phyloP scores from a whole-genome alignment of 1,140 invertebrate genomes.

The Akabosia matsudoensis region DNA sequence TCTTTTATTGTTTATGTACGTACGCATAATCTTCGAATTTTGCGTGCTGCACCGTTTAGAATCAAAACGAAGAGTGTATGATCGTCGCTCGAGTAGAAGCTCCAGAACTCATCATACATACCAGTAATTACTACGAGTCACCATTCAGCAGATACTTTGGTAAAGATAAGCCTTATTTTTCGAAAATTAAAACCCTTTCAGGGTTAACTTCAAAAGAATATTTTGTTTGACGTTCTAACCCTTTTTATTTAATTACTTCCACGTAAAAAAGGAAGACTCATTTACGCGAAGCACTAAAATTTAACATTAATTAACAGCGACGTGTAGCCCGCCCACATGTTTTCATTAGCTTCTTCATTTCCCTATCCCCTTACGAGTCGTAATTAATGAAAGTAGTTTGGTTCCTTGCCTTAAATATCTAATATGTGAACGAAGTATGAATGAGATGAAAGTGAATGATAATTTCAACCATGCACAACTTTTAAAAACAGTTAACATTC shows the following conservation, averaged over 20 bases:
- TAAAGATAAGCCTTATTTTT: slow-evolving; percentile 53
- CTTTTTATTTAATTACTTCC: too few relatives aligned
- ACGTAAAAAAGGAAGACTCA: too few relatives aligned
- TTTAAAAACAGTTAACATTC: neutral
- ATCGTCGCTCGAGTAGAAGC: slow-evolving; percentile 55
- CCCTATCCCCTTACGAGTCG: neutral
- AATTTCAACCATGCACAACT: too few relatives aligned
- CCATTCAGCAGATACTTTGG: slow-evolving; percentile 81
- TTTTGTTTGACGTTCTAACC: too few relatives aligned
- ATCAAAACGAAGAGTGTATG: slow-evolving; percentile 58
- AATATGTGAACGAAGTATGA: neutral
- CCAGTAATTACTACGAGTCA: slow-evolving; percentile 75
- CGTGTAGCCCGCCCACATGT: neutral
- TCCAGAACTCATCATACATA: slow-evolving; percentile 52
- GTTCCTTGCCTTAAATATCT: neutral
- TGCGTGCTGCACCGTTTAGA: slow-evolving; percentile 50
- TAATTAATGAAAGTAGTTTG: neutral
- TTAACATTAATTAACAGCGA: neutral
- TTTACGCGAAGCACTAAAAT: too few relatives aligned
- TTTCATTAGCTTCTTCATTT: neutral
- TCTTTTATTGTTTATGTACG: neutral
- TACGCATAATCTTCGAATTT: neutral
- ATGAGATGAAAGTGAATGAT: slow-evolving; percentile 16
- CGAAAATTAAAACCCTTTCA: too few relatives aligned
- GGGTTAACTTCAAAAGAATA: too few relatives aligned